phyloP scores from a whole-genome alignment of 2,888 invertebrate genomes.

The Scaeva pyrastri region DNA sequence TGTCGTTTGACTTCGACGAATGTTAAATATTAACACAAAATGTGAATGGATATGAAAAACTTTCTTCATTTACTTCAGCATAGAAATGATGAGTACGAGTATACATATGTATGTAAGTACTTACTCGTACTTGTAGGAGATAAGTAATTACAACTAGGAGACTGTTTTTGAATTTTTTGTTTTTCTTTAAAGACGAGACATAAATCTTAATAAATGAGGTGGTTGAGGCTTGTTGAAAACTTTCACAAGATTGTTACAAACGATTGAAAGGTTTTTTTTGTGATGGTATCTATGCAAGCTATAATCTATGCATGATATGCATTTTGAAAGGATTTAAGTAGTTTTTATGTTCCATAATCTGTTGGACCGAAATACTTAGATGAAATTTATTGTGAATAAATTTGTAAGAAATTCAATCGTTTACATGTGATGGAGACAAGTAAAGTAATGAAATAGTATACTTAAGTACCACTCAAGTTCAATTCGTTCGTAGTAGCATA shows the following conservation, averaged over 20 bases:
- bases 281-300: no score
- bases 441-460: no score
- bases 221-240: constrained; percentile 8
- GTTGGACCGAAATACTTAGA: no score
- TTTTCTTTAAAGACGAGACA: constrained; percentile 47
- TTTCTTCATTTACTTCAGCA: constrained; percentile 53
- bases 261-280: constrained; percentile 30
- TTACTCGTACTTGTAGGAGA: background rate
- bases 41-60: constrained; percentile 40
- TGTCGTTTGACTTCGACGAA: constrained; percentile 25
- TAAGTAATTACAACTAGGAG: constrained; percentile 29
- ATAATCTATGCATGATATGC: no score
- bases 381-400: no score
- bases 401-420: no score
- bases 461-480: no score
- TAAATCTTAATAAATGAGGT: constrained; percentile 41
- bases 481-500: no score
- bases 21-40: constrained; percentile 61
- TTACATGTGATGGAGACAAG: no score
- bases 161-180: background rate
- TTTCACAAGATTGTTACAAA: constrained; percentile 38
- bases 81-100: constrained; percentile 15
- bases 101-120: background rate
- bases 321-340: no score
- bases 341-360: no score